Percentiles rank a stretch among this genome's conserved stretches.
Evolutionary conservation across 2,113 vertebrate genomes (phyloP).

Genomic region (Pardalotus punctatus): DNA sequence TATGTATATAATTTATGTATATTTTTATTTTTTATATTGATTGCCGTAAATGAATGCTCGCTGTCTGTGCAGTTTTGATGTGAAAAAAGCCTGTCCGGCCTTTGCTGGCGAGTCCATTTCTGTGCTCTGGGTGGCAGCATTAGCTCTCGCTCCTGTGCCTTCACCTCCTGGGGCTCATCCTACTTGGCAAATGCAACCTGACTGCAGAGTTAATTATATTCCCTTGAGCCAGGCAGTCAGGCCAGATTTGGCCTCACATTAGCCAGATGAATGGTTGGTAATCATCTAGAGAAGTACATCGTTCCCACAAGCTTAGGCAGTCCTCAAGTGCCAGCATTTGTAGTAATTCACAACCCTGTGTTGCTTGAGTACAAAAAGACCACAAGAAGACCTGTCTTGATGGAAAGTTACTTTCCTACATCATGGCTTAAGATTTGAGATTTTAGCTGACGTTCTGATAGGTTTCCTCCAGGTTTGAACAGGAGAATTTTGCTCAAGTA

Average conservation of each 20-base stretch:
- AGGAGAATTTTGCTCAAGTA: neutral
- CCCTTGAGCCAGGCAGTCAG: slow-evolving; percentile 18
- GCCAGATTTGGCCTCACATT: slow-evolving; percentile 14
- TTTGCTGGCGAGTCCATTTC: neutral
- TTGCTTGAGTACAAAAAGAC: neutral
- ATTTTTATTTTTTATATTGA: neutral
- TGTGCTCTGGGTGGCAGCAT: slow-evolving; percentile 42
- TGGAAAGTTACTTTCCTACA: neutral
- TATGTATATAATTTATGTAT: neutral
- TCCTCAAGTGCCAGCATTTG: neutral
- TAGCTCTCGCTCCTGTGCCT: neutral
- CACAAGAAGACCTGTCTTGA: neutral
- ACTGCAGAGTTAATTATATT: neutral
- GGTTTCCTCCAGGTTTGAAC: neutral
- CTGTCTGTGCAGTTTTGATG: neutral
- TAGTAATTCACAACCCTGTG: neutral
- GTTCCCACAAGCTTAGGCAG: neutral
- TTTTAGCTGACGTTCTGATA: neutral
- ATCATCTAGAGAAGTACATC: slow-evolving; percentile 2
- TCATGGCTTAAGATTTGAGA: neutral
- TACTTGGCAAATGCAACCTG: neutral
- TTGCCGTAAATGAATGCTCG: neutral
- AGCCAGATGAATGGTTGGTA: slow-evolving; percentile 32
- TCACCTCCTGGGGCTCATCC: slow-evolving; percentile 25
- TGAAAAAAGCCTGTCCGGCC: rapidly evolving